These are phyloP conservation scores for Spodoptera littoralis DNA, from an alignment of 2,888 invertebrate genomes.

Conservation along the genomic window DNA sequence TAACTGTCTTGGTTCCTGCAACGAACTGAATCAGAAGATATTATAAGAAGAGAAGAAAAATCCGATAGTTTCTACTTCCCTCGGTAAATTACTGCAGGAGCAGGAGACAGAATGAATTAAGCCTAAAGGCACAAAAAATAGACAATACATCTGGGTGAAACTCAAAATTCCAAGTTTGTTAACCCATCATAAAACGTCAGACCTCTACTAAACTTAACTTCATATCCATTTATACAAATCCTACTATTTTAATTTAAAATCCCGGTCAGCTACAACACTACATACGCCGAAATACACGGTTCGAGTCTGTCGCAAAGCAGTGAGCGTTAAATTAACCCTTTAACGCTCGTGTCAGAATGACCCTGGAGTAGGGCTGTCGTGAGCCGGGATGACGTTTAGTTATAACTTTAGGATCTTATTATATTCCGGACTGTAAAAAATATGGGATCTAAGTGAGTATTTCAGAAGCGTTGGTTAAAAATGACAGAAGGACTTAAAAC, in stretches of 20 bases:
- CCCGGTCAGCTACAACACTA: constrained; percentile 49
- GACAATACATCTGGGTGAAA: too few species aligned
- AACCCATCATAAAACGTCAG: constrained; percentile 22
- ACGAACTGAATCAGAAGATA: too few species aligned
- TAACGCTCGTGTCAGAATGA: constrained; percentile 70
- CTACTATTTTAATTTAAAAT: constrained; percentile 46
- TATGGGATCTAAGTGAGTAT: too few species aligned
- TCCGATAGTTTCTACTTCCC: too few species aligned
- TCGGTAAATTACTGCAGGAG: too few species aligned
- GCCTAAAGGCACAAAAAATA: too few species aligned
- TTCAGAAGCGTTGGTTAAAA: too few species aligned
- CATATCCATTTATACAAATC: constrained; percentile 15
- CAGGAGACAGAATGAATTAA: too few species aligned
- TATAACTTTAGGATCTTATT: constrained; percentile 51
- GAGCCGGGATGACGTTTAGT: constrained; percentile 51
- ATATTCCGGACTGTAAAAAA: not conserved
- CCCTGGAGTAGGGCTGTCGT: constrained; percentile 57
- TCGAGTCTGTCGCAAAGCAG: constrained; percentile 60
- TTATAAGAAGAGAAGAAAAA: too few species aligned
- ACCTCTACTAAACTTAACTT: constrained; percentile 4
- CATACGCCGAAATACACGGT: constrained; percentile 44
- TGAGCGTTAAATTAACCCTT: constrained; percentile 81
- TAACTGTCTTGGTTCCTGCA: too few species aligned
- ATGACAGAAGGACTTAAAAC: too few species aligned
- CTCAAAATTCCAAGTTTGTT: constrained; percentile 10